Evolutionary conservation across 2,113 vertebrate genomes (phyloP), one percentile per base, ranked within the genome.

Genomic region (Dipodomys spectabilis): DNA sequence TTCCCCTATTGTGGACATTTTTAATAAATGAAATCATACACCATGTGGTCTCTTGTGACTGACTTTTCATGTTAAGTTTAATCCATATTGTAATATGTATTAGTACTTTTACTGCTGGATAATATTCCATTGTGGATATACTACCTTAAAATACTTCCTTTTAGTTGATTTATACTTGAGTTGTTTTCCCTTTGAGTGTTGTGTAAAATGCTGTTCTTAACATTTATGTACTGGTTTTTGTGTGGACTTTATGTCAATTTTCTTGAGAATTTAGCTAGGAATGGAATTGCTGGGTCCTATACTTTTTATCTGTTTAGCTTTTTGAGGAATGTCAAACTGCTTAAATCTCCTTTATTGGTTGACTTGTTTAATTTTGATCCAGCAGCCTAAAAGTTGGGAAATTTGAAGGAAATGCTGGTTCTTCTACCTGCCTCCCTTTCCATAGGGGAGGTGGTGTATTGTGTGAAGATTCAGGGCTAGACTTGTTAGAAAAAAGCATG

Each of bases 311-410:
- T 75, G 27, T 91, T 94, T 89, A 79, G 71, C 20, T 19, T 92
- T 95, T 78, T 91, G 67, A 77, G 67, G 74, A 94, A 73, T 94
- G 13, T 71, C 22, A 91, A 62, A 32, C 60, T 74, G 20, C 62
- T 89, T 68, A 82, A 95, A 67, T 30, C 27, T 22, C 39, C 27
- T 86, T 68, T 88, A 53, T 22, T 25, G 28, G 72, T 93, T 93
- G 72, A 87, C 57, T 64, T 95, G 83, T 95, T 95, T 81, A 30
- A 35, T 93, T 94, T 30, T 69, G 73, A 69, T 30, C 77, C 53
- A 62, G 60, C 7, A 87, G 10, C 74, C 57, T 86, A 78, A 83
- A 87, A 49, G 22, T 84, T 32, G 72, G 67, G 39, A 39, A 81
- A 20, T 72, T 81, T 82, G 28, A 84, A 90, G 57, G 44, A 94